phyloP scores from a whole-genome alignment of 2,888 invertebrate genomes.

The Anorthoa munda region DNA sequence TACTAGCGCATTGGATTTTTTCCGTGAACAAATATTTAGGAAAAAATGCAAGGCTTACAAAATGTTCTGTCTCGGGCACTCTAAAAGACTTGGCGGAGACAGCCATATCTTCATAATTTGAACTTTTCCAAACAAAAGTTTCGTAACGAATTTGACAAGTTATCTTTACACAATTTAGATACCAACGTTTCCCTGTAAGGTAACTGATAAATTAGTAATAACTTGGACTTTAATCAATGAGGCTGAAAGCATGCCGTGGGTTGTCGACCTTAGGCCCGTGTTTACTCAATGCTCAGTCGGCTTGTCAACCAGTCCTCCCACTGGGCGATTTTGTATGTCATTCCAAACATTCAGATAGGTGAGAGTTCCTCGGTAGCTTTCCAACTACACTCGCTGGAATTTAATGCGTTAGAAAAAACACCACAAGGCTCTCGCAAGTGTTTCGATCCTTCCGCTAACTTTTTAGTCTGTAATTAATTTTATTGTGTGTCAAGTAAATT shows the following conservation, averaged over 20 bases:
- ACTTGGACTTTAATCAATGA: constrained; percentile 81
- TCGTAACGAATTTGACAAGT: constrained; percentile 29
- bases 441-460: constrained; percentile 19
- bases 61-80: background rate
- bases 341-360: constrained; percentile 76
- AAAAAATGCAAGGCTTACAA: background rate
- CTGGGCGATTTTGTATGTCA: constrained; percentile 81
- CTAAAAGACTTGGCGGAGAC: background rate
- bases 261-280: constrained; percentile 84
- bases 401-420: constrained; percentile 25
- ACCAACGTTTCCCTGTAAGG: constrained; percentile 67
- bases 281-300: constrained; percentile 79
- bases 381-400: constrained; percentile 29
- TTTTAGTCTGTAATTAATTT: constrained; percentile 13
- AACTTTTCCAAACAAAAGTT: constrained; percentile 8
- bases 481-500: background rate
- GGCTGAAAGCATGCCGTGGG: constrained; percentile 74
- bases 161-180: constrained; percentile 40
- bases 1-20: constrained; percentile 1
- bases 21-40: background rate
- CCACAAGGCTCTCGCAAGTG: background rate
- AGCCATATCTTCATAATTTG: background rate
- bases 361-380: constrained; percentile 74
- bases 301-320: constrained; percentile 89
- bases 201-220: constrained; percentile 81